Evolutionary conservation across 2,797 vertebrate species (phyloP), one percentile per base, ranked within the genome.

Genomic region (Melanogrammus aeglefinus): DNA sequence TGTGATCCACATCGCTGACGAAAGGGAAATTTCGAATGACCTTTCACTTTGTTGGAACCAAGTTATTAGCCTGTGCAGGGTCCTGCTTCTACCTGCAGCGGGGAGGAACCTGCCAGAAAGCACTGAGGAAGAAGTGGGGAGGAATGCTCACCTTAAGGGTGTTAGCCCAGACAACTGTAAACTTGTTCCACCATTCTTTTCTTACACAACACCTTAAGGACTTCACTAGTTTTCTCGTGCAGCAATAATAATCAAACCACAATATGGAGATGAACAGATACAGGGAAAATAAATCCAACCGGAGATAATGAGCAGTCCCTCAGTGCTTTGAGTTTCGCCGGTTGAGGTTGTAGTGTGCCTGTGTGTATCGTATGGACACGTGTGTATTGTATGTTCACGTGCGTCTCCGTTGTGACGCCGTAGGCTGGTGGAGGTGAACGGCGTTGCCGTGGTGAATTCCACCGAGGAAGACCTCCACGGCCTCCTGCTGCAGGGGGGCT

Each of bases 361-460:
- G 66, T 10, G 39, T 9, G 39, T 39, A 39, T 12, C 10, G 38
- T 8, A 39, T 39, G 38, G 7, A 1, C 38, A 39, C 10, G 38
- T 39, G 38, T 12, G 10, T 39, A 6, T 39, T 39, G 38, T 71
- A 10, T 71, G 13, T 73, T 33, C 63, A 41, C 36, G 16, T 31
- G 31, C 74, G 35, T 70, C 12, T 41, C 4, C 3, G 27, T 63
- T 18, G 31, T 75, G 2, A 1, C 51, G 31, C 77, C 12, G 70
- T 70, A 94, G 94, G 83, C 78, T 94, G 71, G 84, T 94, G 87
- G 94, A 94, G 84, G 92, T 95, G 76, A 94, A 94, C 0, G 91
- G 90, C 13, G 83, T 91, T n/a, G 76, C 83, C 0, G 92, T 94
- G 77, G 80, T 95, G 77, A 89, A 88, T 77, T 90, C 86, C 2